Evolutionary conservation across 2,888 invertebrate genomes (phyloP), one percentile per base, ranked within the genome.

Genomic region (Mechanitis messenoides): DNA sequence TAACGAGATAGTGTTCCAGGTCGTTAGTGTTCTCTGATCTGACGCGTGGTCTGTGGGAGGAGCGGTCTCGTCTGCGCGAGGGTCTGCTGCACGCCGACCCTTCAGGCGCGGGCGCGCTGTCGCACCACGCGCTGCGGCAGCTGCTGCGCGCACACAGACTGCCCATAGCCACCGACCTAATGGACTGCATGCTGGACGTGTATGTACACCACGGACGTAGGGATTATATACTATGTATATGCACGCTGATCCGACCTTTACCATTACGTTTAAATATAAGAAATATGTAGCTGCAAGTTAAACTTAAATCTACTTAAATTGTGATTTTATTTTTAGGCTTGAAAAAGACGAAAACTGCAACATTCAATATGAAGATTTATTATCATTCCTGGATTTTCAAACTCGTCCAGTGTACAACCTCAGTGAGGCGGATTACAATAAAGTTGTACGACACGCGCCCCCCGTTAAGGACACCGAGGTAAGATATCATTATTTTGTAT

Each of bases 1-100:
- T 20, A 20, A 20, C 20, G 20, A 20, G 20, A 20, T 20, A 20
- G 20, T 20, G 20, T 20, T 69, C 31, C 66, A 94, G 95, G 65
- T 92, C 94, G 1, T 83, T 95, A 46, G 92, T 94, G 3, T 94
- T 96, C 65, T 91, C 93, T 20, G 94, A 94, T 64, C 75, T 96
- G 47, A 92, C 93, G n/a, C 91, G 94, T 35, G 92, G 91, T 3
- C 78, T 95, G 3, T 96, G 95, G 94, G 92, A 94, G 72, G 94
- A 93, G 63, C 87, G 93, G 2, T 78, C 74, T 0, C 81, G 86
- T 3, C 76, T 90, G 0, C 76, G 71, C 7, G 90, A 90, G 58
- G 87, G 87, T 0, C 65, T 90, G 4, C 35, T 76, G 55, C 90
- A 89, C 63, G 85, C 85, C 0, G 90, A 91, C 59, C 83, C 77